Percentiles rank a stretch among this genome's conserved stretches.
Conservation (phyloP, 2,888 invertebrate genomes). For the Chrysodeixis includens region DNA sequence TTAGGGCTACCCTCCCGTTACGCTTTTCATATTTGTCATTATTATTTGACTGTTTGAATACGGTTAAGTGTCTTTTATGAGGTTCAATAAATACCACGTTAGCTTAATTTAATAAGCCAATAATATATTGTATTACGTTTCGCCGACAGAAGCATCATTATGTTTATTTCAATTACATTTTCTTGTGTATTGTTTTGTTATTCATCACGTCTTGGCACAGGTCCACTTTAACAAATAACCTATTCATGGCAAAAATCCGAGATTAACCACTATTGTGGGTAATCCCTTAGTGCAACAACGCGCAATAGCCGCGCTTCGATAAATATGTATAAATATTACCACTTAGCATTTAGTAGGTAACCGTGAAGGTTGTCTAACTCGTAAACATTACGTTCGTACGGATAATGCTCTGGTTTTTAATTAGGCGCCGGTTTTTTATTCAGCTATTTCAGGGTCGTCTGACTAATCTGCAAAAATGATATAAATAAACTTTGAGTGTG, state of each 20-base stretch:
- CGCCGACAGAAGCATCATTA: background rate
- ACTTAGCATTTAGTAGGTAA: constrained; percentile 22
- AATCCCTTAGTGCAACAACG: constrained; percentile 7
- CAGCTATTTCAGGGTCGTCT: constrained; percentile 7
- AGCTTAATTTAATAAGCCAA: background rate
- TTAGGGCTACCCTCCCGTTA: constrained; percentile 16
- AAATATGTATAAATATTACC: constrained; percentile 14
- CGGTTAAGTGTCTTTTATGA: background rate
- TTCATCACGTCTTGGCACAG: too few species aligned
- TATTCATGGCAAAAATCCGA: background rate
- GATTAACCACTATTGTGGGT: background rate
- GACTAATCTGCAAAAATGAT: background rate
- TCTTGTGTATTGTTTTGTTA: background rate
- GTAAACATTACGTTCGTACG: constrained; percentile 15
- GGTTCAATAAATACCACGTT: background rate
- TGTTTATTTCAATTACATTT: background rate
- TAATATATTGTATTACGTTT: background rate
- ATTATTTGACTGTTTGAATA: background rate
- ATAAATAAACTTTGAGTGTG: background rate
- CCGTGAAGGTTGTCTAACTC: constrained; percentile 29
- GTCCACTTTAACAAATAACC: too few species aligned
- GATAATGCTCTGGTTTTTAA: constrained; percentile 13
- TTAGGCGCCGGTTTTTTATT: constrained; percentile 9
- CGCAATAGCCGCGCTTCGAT: background rate
- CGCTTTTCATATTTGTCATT: constrained; percentile 9